Conservation (phyloP, 2,797 vertebrate genomes). For the Bradypodion pumilum region DNA sequence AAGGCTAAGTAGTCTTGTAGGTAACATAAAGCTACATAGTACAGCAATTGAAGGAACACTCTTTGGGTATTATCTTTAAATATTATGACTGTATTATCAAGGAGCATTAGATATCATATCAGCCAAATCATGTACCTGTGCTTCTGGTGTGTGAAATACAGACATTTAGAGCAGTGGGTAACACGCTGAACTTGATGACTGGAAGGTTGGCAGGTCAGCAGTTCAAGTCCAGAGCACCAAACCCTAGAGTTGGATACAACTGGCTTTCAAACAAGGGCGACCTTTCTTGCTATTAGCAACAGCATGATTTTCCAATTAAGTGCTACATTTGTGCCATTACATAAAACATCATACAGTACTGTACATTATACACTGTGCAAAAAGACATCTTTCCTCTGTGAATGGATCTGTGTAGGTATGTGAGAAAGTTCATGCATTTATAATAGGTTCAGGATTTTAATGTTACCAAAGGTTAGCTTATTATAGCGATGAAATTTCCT, state of each 20-base stretch:
- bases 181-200: too few species aligned
- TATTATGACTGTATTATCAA: not conserved
- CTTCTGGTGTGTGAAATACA: slow-evolving; percentile 15
- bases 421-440: slow-evolving; percentile 46
- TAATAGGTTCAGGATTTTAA: slow-evolving; percentile 51
- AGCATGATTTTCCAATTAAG: slow-evolving; percentile 43
- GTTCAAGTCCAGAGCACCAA: too few species aligned
- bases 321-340: slow-evolving; percentile 38
- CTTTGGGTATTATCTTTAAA: not conserved
- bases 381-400: slow-evolving; percentile 49
- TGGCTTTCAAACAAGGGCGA: too few species aligned
- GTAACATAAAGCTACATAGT: not conserved
- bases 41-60: not conserved
- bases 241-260: too few species aligned
- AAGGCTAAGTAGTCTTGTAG: not conserved
- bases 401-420: slow-evolving; percentile 43
- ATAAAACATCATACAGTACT: slow-evolving; percentile 48
- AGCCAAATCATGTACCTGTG: fast-evolving
- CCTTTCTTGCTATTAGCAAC: slow-evolving; percentile 54
- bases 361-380: slow-evolving; percentile 50
- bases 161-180: slow-evolving; percentile 20
- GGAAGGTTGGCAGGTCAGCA: too few species aligned
- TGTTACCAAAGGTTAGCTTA: slow-evolving; percentile 25
- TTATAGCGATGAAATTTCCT: not conserved
- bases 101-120: slow-evolving; percentile 5